Evolutionary conservation across 2,888 invertebrate species (phyloP), one percentile per base, ranked within the genome.

Genomic region (Vannuccia rotundouncinata): DNA sequence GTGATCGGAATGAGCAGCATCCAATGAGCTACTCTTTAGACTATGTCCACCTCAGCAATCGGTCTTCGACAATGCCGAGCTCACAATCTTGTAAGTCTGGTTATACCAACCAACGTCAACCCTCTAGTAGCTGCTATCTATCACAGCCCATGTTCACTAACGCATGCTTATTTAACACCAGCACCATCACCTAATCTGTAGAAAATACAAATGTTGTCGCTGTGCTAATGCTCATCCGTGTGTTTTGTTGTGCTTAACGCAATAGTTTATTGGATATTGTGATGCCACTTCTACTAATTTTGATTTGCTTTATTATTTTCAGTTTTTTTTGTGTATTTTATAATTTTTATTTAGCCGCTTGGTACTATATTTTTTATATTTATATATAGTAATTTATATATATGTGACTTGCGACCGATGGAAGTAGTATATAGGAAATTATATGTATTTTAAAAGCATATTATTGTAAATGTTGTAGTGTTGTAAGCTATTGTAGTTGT

Each of bases 11-110:
- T 66, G 66, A 66, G 22, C 66, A 66, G 22, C 66, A 66, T 22
- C 66, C 66, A 22, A 22, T 66, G 66, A 22, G 25, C 66, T 66
- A 66, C 25, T 66, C 66, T 2, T 27, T 66, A 66, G 66, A 66
- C 5, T 66, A 66, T 66, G 66, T 22, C 66, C 66, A 66, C 22
- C 66, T 66, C 17, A 66, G 66, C 66, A 22, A 5, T 27, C 13
- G 66, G 22, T 66, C 66, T 27, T 66, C 66, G 2, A 66, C 66
- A 5, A 66, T 66, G 66, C 66, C 66, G 2, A 66, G 66, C 22
- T 66, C 66, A 5, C 66, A 66, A 27, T 66, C 66, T 22, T 66
- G 66, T 66, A 66, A 66, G 66, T 66, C 66, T n/a, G 10, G 66
- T 22, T 2, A 2, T 22, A 10, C 45, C 45, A 45, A 10, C 45